Evolutionary conservation across 2,797 vertebrate genomes (phyloP).

Genomic region (Limosa lapponica): DNA sequence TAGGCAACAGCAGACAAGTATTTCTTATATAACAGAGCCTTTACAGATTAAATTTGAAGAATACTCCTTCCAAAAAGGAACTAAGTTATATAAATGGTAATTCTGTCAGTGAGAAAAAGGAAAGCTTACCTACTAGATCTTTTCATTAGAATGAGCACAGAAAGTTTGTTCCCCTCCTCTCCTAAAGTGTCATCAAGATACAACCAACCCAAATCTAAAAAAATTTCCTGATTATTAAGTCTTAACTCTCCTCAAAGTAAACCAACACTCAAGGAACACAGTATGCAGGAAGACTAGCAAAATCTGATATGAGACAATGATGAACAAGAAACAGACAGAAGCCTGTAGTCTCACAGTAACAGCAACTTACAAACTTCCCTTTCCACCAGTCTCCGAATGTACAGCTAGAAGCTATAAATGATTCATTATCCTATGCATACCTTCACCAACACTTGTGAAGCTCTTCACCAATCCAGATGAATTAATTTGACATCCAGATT

Average conservation of each 20-base stretch:
- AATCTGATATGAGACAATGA: background rate
- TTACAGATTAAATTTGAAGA: background rate
- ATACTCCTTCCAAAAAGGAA: background rate
- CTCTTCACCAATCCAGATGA: background rate
- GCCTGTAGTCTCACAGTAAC: background rate
- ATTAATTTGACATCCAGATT: background rate
- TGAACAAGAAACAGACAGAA: background rate
- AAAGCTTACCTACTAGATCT: background rate
- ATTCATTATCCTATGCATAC: background rate
- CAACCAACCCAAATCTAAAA: background rate
- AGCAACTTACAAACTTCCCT: background rate
- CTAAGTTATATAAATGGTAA: background rate
- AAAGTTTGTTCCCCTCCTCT: background rate
- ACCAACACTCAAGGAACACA: slow-evolving; percentile 12
- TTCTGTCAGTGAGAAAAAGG: background rate
- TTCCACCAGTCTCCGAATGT: background rate
- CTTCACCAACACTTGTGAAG: background rate
- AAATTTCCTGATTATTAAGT: background rate
- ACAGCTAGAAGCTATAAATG: background rate
- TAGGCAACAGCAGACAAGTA: background rate
- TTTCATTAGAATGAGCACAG: background rate
- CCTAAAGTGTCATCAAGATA: background rate
- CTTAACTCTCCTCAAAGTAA: background rate
- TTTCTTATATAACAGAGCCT: background rate
- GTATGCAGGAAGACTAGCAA: background rate